Evolutionary conservation across 1,140 invertebrate species (phyloP), one percentile per base, ranked within the genome.

Genomic region (Leptinotarsa lineolata): DNA sequence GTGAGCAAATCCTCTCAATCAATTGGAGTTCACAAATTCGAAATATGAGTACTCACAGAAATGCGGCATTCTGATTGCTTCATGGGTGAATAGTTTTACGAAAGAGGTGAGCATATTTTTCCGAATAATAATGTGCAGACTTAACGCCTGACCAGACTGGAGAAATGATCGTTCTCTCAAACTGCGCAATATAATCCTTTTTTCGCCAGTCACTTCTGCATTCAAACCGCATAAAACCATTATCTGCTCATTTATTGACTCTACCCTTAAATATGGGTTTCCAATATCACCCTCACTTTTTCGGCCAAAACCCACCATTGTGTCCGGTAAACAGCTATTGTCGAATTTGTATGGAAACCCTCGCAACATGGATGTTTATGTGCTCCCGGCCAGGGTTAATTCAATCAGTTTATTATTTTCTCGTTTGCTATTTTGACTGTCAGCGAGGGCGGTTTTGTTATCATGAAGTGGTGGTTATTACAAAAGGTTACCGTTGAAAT

Each of bases 341-440:
- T 72, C 45, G 24, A 67, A 20, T n/a, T 67, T 72, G 72, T 66
- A 66, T 60, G 44, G 45, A 54, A 54, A 20, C 15, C 20, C 61
- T 54, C 30, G 20, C 65, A 21, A 72, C 63, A 59, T 30, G 46
- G 30, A 45, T 63, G 60, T 48, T 24, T 72, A 48, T 68, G 24
- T 30, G 16, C 46, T 16, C 20, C 15, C 5, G 46, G 15, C 24
- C 45, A 20, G 59, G 65, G 72, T 74, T 71, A 74, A 74, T 74
- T 59, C 69, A 74, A 74, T 74, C 67, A 74, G 69, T 74, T 68
- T 70, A 74, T 74, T 74, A 74, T 74, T 72, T 74, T 66, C 69
- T 74, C 68, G 72, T 74, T 74, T 74, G 72, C 72, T 72, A 44
- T 72, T 72, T 72, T 72, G 72, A 59, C 63, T 66, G 63, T 63